Base-by-base conservation (phyloP, 2,888 invertebrate species). In the Acleris laterana region DNA sequence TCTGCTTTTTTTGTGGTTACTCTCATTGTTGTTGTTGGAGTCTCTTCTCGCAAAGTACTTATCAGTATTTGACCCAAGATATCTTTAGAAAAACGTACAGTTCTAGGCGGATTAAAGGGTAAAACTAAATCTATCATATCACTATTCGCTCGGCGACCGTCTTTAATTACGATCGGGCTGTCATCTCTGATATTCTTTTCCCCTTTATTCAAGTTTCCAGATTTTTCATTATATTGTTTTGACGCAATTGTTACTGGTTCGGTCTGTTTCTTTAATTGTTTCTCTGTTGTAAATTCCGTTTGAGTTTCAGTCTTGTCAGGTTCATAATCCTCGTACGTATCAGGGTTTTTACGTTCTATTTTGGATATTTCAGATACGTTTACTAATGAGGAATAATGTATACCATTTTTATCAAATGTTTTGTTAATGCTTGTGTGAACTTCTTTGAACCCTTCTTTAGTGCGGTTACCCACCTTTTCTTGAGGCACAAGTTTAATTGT, bases 331-430 rank as follows among this genome's bases (percentile, higher is more conserved):
- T 65, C 46, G 16, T 46, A 17, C n/a, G 13, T 44, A 13, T n/a
- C 69, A n/a, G 75, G 74, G 53, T 75, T 82, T 0, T 83, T 19
- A 49, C 83, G 80, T 63, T 84, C 82, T 7, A 89, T 69, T 77
- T 89, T 88, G 0, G 90, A 88, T 72, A 92, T 82, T 75, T 90
- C 85, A 5, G 90, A 88, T 1, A 91, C 83, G 60, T 91, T 92
- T 0, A 90, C 81, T 52, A 87, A 71, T 0, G 90, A 87, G 16
- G 84, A 84, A 71, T 84, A 89, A 0, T 80, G 56, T 0, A 89
- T 38, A 1, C 91, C 92, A 67, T 89, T 81, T 72, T 82, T 86
- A 59, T 88, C 86, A 57, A 79, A 89, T 51, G 84, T 89, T 72
- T 90, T 90, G 64, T 91, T 90, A 3, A 91, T 89, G 68, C 82